Base-by-base conservation (phyloP, 2,888 invertebrate genomes). In the Phrixothrix hirtus region DNA sequence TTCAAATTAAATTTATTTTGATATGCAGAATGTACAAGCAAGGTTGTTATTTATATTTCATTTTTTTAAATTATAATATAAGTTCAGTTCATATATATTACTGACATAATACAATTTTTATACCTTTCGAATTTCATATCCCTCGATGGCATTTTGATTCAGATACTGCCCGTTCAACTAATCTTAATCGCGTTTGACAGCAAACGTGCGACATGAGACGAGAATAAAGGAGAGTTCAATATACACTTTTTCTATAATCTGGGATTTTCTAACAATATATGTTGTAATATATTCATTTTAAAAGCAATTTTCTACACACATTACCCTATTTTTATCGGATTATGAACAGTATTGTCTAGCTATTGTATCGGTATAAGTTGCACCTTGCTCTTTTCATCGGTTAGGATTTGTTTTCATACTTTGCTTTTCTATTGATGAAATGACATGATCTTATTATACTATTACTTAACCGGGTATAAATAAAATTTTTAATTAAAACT, bases 231-330 rank as follows among this genome's bases (percentile, higher is more conserved):
- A 59, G 64, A 64, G 62, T 66, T 63, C 56, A 56, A 55, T 56
- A 63, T 49, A 54, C 56, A 55, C 55, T 62, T 66, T 66, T 66
- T 65, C 70, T 59, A 63, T 70, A 71, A 71, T 71, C 70, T 64
- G 51, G 70, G 67, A 66, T 68, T 70, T 66, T 47, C 43, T 59
- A 60, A 70, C 69, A 71, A 71, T 69, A 65, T 62, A 56, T 56
- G 63, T 65, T 53, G 58, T 72, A 72, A 72, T 69, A 66, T 71
- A 72, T 73, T 71, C 71, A 68, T 65, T 71, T 71, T 71, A 71
- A 71, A 72, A 69, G 70, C 67, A 70, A 71, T 72, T 71, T 73
- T 70, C 72, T 68, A 64, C 69, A 69, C 66, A 71, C 70, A 71
- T 72, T 70, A 68, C 69, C 70, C 71, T 64, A 72, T 72, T 71